Base-by-base conservation (phyloP, 2,113 vertebrate genomes). In the Polypterus senegalus region DNA sequence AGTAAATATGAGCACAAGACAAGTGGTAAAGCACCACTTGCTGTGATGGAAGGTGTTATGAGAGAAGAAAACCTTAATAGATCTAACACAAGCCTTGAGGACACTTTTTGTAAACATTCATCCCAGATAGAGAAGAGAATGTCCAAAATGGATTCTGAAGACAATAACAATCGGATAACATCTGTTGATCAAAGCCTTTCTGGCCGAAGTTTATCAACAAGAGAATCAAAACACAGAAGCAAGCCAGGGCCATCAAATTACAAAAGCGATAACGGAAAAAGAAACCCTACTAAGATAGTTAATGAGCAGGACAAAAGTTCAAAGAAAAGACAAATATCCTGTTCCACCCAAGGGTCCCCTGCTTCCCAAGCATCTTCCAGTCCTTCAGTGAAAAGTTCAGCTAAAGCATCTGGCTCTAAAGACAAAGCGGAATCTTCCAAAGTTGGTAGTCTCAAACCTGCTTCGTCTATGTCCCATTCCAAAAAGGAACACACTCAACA, bases 161-260 rank as follows among this genome's bases (percentile, higher is more conserved):
- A 96, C 71, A 96, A 94, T 82, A 97, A 97, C 83, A 96, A 94
- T 75, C 91, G 92, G 72, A 91, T 92, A 0, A 88, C 86, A 52
- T 58, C 77, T 53, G 92, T 90, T 51, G 92, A 97, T 74, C 93
- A 95, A 83, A 94, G 92, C 2, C 76, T 84, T 65, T 88, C 86
- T 59, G 83, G 86, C 9, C 89, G 90, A 61, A 83, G 82, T 54
- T 83, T 89, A 56, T 89, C 89, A 1, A 80, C 89, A 58, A 95
- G 92, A 75, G 96, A 97, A 51, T 83, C 74, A 58, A 92, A 86
- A 57, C 75, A 75, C 45, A 87, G 86, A 46, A 78, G 71, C 70
- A 87, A 81, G 45, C 64, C 64, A 0, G 79, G 73, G 49, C 77
- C 81, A 44, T 72, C 84, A n/a, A 58, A 51, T 4, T 74, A 82